Evolutionary conservation across 2,113 vertebrate species (phyloP), one percentile per base, ranked within the genome.

Genomic region (Callorhinus ursinus): DNA sequence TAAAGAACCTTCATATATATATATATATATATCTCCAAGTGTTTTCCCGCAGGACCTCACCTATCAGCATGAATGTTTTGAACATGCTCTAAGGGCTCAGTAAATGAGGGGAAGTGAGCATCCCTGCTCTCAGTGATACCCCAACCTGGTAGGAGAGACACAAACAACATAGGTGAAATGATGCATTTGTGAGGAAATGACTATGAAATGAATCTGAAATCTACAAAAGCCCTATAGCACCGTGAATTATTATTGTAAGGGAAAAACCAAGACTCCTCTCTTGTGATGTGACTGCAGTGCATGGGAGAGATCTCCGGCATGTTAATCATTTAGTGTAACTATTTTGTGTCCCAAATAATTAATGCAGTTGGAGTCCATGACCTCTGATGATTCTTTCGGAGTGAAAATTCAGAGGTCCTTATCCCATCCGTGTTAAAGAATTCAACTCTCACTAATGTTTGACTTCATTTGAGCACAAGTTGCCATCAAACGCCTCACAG

Each of bases 221-320:
- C 72, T n/a, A 7, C n/a, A 57, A 71, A 74, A 74, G 26, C 7
- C 5, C 49, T 74, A 1, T 7, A 28, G 7, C n/a, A 51, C 15
- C 36, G 4, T 31, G 49, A 71, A 5, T 83, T 57, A 28, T 18
- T 53, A 5, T 31, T 74, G 12, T 77, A 31, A 24, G 88, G 72
- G 42, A 11, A 65, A 67, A 39, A 65, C 59, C 12, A 1, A 42
- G 55, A 33, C 3, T 6, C 3, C 8, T 36, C 11, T n/a, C 89
- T 33, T 31, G 19, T 28, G 2, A 0, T 2, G 26, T 39, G 61
- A n/a, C 28, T 22, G 42, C 10, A 26, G 28, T 0, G 4, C 33
- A 28, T 42, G 33, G 26, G 42, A 88, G 31, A 15, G 4, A 2
- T 14, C 42, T 33, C 26, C 42, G 49, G 12, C 5, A 13, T 13